Conservation (phyloP, 1,140 invertebrate species). For the Aphidius gifuensis region DNA sequence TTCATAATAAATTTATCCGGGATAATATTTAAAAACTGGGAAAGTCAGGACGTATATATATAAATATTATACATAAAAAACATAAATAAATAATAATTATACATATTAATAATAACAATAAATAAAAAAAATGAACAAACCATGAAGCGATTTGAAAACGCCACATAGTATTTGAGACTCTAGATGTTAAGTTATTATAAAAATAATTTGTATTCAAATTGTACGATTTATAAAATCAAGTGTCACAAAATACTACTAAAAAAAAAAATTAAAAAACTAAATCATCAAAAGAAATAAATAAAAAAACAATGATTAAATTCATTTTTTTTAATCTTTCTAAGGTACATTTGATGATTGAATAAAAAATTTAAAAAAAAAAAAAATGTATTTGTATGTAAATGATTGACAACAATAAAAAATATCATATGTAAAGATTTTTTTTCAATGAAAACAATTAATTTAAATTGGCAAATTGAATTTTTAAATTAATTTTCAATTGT, state of each 20-base stretch:
- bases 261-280: background rate
- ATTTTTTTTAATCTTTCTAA: background rate
- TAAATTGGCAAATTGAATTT: no score
- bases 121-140: constrained; percentile 18
- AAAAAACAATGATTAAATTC: constrained; percentile 13
- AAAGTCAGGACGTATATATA: constrained; percentile 26
- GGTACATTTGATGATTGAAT: constrained; percentile 28
- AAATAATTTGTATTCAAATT: constrained; percentile 28
- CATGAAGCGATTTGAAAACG: constrained; percentile 29
- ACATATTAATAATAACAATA: constrained; percentile 21
- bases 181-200: constrained; percentile 18
- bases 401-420: constrained; percentile 48
- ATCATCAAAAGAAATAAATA: background rate
- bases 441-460: no score
- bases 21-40: background rate
- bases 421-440: constrained; percentile 22
- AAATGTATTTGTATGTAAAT: constrained; percentile 53
- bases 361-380: constrained; percentile 26
- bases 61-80: constrained; percentile 19
- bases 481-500: no score
- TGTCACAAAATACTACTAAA: background rate
- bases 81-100: constrained; percentile 19
- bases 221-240: background rate
- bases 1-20: no score
- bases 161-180: constrained; percentile 33